Conservation (phyloP, 2,113 vertebrate genomes). For the Chelonoidis abingdonii region DNA sequence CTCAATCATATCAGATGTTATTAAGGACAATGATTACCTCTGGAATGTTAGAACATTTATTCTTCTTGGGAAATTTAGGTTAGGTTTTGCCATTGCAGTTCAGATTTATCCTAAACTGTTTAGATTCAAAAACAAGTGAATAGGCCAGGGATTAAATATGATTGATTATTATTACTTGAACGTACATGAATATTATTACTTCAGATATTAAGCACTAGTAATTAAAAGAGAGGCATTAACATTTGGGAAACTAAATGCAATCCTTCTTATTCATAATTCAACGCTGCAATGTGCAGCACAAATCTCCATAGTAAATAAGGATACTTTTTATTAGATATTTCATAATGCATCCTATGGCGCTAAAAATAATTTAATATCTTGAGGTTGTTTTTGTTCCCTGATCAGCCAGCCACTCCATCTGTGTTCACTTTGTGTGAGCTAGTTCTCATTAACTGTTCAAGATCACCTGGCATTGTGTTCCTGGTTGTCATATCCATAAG, state of each 20-base stretch:
- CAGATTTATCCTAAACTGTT: conserved; percentile 50
- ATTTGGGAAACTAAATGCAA: neutral
- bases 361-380: neutral
- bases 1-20: conserved; percentile 71
- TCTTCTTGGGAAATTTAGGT: conserved; percentile 53
- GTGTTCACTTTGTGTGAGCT: fast-evolving
- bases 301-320: neutral
- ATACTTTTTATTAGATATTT: neutral
- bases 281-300: fast-evolving
- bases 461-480: fast-evolving
- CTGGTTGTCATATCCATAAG: fast-evolving
- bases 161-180: conserved; percentile 7
- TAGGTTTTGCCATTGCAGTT: conserved; percentile 50
- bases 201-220: neutral
- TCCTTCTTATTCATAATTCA: neutral
- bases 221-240: neutral
- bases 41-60: conserved; percentile 30
- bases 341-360: neutral
- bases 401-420: neutral
- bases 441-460: neutral
- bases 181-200: neutral
- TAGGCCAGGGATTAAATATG: neutral
- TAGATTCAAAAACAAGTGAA: neutral
- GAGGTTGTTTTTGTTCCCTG: neutral
- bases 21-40: conserved; percentile 74